A percentile compares a stretch with the other conserved stretches of the same genome.
phyloP scores from a whole-genome alignment of 2,113 vertebrate genomes.

The Podarcis raffonei region DNA sequence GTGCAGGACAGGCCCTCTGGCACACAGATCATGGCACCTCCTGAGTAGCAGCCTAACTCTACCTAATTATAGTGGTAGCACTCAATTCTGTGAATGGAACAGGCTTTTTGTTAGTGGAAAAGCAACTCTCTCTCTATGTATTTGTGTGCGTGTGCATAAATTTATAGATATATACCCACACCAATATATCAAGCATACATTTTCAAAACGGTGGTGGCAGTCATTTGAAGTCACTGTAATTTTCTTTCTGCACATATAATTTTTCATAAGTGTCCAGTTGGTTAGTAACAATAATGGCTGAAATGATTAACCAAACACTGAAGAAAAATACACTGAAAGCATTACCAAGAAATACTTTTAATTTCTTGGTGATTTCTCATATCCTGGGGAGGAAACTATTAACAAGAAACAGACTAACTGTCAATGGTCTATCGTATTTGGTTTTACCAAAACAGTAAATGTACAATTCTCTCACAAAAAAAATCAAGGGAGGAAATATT shows the following conservation, averaged over 20 bases:
- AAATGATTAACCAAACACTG: background rate
- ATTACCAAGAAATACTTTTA: background rate
- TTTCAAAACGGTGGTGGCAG: background rate
- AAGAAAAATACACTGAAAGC: constrained; percentile 19
- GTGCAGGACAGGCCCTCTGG: background rate
- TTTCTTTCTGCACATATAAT: background rate
- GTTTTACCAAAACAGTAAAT: constrained; percentile 1
- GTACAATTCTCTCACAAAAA: background rate
- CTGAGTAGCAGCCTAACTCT: too few relatives aligned
- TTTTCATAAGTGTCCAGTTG: background rate
- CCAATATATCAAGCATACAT: background rate
- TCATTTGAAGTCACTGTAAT: background rate
- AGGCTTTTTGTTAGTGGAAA: too few relatives aligned
- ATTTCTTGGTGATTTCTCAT: background rate
- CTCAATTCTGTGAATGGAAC: too few relatives aligned
- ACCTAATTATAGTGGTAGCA: too few relatives aligned
- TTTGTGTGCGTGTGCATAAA: too few relatives aligned
- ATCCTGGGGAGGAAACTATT: background rate
- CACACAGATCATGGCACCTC: background rate
- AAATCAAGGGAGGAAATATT: constrained; percentile 2
- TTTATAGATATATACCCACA: background rate
- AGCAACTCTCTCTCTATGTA: too few relatives aligned
- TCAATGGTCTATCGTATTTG: background rate
- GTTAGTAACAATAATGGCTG: background rate
- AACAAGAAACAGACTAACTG: background rate